Conservation (phyloP, 1,140 invertebrate genomes). For the Nomia melanderi region DNA sequence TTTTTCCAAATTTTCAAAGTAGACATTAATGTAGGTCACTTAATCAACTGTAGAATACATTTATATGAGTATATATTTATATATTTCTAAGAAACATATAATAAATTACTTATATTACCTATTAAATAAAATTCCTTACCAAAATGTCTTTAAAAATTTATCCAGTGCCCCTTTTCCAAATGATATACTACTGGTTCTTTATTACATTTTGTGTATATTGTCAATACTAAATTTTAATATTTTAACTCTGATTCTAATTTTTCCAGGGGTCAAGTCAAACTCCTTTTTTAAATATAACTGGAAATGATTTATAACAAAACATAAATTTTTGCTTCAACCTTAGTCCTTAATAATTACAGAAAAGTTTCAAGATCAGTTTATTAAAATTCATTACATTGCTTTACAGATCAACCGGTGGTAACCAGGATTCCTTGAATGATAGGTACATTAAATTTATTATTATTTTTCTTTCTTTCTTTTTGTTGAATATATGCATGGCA, state of each 20-base stretch:
- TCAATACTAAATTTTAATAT: conserved; percentile 66
- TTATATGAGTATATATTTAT: conserved; percentile 54
- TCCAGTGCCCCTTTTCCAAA: conserved; percentile 68
- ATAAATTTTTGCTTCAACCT: conserved; percentile 58
- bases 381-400: conserved; percentile 73
- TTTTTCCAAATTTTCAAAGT: conserved; percentile 52
- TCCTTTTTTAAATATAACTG: conserved; percentile 63
- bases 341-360: conserved; percentile 46
- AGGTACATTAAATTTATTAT: conserved; percentile 74
- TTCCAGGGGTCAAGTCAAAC: conserved; percentile 76
- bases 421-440: conserved; percentile 78
- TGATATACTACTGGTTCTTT: conserved; percentile 51
- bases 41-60: conserved; percentile 54
- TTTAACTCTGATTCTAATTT: conserved; percentile 76
- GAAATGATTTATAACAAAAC: conserved; percentile 51
- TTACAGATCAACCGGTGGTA: conserved; percentile 77
- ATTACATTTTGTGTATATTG: conserved; percentile 62
- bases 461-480: conserved; percentile 59
- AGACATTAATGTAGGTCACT: conserved; percentile 50
- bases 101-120: conserved; percentile 53
- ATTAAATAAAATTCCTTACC: conserved; percentile 56
- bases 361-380: conserved; percentile 53
- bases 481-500: conserved; percentile 39
- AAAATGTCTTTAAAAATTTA: conserved; percentile 55
- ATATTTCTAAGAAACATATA: conserved; percentile 52